Conservation (phyloP, 2,888 invertebrate species). For the Tenodera sinensis region DNA sequence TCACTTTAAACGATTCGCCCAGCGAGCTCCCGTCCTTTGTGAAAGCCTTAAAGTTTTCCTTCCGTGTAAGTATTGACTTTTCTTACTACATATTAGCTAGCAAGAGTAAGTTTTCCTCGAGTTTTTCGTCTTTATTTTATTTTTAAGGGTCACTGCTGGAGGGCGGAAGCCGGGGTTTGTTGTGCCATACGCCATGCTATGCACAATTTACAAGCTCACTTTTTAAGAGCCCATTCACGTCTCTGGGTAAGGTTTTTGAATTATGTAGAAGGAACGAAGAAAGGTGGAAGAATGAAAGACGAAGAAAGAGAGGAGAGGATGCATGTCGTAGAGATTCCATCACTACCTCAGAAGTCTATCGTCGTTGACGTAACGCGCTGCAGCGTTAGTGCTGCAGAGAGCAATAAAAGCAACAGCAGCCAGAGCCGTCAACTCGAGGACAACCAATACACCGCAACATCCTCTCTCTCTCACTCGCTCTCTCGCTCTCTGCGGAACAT, state of each 20-base stretch:
- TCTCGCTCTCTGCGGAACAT: neutral
- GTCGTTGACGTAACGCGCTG: neutral
- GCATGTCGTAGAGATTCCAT: neutral
- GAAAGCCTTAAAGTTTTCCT: neutral
- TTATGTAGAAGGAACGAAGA: constrained; percentile 16
- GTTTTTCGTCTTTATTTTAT: neutral
- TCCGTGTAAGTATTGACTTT: constrained; percentile 8
- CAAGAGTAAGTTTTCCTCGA: neutral
- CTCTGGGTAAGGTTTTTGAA: constrained; percentile 20
- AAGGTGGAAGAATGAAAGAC: constrained; percentile 4
- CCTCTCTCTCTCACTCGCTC: neutral
- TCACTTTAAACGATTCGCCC: neutral
- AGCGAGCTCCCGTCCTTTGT: neutral
- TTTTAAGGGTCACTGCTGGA: constrained; percentile 7
- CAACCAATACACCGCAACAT: neutral
- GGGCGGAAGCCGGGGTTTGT: constrained; percentile 1
- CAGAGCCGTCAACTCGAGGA: neutral
- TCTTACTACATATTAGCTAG: neutral
- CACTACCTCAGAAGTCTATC: neutral
- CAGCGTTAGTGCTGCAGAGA: neutral
- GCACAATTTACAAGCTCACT: constrained; percentile 26
- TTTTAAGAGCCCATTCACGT: constrained; percentile 27
- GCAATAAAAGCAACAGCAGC: neutral
- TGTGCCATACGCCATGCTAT: neutral
- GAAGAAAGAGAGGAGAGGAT: neutral